phyloP scores from a whole-genome alignment of 2,797 vertebrate genomes.

The Phrynocephalus forsythii region DNA sequence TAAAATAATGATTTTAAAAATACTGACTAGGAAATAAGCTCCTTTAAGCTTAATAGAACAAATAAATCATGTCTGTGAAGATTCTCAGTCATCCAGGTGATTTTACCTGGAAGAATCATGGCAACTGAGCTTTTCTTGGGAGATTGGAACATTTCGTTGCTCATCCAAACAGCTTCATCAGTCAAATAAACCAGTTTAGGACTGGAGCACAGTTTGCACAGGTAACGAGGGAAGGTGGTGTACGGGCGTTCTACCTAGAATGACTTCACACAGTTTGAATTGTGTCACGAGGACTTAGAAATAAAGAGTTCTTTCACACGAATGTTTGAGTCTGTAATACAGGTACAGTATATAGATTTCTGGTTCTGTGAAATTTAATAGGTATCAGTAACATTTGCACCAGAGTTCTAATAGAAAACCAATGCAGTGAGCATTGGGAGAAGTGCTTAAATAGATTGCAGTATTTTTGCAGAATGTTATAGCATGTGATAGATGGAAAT shows the following conservation, averaged over 20 bases:
- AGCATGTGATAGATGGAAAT: background rate
- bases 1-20: conserved; percentile 32
- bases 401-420: background rate
- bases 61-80: too few species aligned
- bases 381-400: background rate
- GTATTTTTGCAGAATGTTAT: background rate
- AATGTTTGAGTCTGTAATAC: too few species aligned
- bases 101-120: too few species aligned
- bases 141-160: too few species aligned
- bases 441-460: background rate
- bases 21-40: conserved; percentile 10
- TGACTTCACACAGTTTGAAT: background rate
- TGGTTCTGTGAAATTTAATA: background rate
- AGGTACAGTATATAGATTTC: too few species aligned
- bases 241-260: background rate
- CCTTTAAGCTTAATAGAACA: background rate
- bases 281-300: background rate
- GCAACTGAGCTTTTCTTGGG: too few species aligned
- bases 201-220: background rate
- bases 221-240: background rate
- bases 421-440: background rate
- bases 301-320: background rate
- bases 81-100: too few species aligned
- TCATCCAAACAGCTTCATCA: too few species aligned
- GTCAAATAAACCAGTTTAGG: background rate